Conservation (phyloP, 2,113 vertebrate genomes). For the Ariopsis seemanni region DNA sequence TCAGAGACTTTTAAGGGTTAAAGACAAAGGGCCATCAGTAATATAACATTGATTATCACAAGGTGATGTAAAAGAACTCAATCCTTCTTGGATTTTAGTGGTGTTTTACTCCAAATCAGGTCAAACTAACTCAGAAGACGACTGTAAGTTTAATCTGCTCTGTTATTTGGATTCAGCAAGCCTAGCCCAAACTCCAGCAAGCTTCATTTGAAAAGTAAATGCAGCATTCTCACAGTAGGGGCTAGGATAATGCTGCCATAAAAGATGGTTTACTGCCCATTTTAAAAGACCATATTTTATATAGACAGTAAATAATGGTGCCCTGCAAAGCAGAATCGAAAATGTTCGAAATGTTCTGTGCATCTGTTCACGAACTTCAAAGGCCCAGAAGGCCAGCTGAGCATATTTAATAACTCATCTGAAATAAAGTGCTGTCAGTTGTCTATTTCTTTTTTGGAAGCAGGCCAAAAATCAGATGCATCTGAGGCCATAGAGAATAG, state of each 20-base stretch:
- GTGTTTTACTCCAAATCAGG: constrained; percentile 13
- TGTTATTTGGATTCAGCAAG: constrained; percentile 47
- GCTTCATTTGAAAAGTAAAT: constrained; percentile 54
- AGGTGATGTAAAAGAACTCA: not conserved
- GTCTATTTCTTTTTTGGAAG: constrained; percentile 20
- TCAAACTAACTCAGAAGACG: not conserved
- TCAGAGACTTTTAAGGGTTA: not conserved
- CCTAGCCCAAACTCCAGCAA: constrained; percentile 33
- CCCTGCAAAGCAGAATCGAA: constrained; percentile 46
- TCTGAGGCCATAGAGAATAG: constrained; percentile 13
- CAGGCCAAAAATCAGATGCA: constrained; percentile 16
- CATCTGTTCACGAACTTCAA: constrained; percentile 49
- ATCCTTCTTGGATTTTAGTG: not conserved
- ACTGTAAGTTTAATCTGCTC: constrained; percentile 1
- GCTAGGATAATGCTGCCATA: constrained; percentile 55
- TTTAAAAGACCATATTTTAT: constrained; percentile 59
- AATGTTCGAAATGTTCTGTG: constrained; percentile 51
- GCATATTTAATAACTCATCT: constrained; percentile 27
- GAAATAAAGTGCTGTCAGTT: constrained; percentile 27
- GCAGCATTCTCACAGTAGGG: constrained; percentile 52
- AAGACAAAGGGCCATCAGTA: not conserved
- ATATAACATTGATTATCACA: not conserved
- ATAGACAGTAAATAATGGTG: constrained; percentile 47
- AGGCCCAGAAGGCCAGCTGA: constrained; percentile 36
- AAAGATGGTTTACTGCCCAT: constrained; percentile 57